Percentiles rank a stretch among this genome's conserved stretches.
phyloP scores from a whole-genome alignment of 1,140 invertebrate genomes.

The Belonocnema kinseyi region DNA sequence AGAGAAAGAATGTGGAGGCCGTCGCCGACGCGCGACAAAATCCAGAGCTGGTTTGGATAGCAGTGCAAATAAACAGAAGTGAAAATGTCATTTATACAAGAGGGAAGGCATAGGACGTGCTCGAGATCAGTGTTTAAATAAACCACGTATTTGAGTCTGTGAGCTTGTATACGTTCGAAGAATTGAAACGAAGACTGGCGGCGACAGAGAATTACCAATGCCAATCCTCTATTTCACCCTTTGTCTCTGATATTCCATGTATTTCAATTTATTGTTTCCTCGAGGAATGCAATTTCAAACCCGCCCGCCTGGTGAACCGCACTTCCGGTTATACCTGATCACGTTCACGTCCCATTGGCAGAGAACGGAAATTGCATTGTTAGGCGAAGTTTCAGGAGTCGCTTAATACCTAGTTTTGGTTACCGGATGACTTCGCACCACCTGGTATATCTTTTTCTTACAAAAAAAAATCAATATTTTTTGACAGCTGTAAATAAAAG shows the following conservation, averaged over 20 bases:
- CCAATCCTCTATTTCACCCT: not conserved
- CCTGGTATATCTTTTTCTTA: not conserved
- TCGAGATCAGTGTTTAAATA: slow-evolving; percentile 14
- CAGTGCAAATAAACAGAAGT: slow-evolving; percentile 29
- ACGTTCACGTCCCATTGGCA: slow-evolving; percentile 15
- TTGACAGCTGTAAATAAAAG: not conserved
- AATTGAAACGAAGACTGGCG: not conserved
- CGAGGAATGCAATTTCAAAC: slow-evolving; percentile 19
- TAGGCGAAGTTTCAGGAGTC: slow-evolving; percentile 19
- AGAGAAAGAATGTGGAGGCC: slow-evolving; percentile 22
- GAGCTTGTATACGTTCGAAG: not conserved
- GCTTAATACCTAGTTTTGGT: not conserved
- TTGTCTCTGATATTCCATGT: not conserved
- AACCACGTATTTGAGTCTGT: not conserved
- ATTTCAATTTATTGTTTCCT: slow-evolving; percentile 26
- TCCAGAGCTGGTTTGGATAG: slow-evolving; percentile 16
- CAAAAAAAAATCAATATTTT: not conserved
- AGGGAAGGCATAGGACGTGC: not conserved
- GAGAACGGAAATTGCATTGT: slow-evolving; percentile 29
- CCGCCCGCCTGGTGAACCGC: slow-evolving; percentile 21
- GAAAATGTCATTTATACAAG: slow-evolving; percentile 20
- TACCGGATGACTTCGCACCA: slow-evolving; percentile 19
- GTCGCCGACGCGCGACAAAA: not conserved
- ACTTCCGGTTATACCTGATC: slow-evolving; percentile 29
- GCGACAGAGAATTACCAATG: not conserved